These are phyloP conservation scores for Pogonocherus hispidulus DNA, from an alignment of 2,888 invertebrate genomes.

Conservation along the genomic window DNA sequence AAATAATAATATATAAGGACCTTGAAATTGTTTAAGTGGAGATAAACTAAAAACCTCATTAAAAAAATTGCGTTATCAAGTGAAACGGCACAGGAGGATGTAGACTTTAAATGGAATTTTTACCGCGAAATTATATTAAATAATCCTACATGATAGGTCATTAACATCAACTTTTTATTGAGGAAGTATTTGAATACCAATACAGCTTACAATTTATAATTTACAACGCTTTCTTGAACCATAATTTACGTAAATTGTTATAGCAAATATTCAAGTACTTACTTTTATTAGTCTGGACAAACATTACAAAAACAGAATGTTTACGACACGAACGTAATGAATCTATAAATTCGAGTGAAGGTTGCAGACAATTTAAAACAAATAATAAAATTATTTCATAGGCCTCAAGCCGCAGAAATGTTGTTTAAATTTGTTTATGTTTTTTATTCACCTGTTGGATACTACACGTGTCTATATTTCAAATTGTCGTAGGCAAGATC, in stretches of 20 bases:
- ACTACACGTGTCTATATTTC: no score
- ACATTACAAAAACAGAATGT: neutral
- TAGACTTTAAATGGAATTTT: slow-evolving; percentile 21
- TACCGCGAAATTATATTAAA: slow-evolving; percentile 19
- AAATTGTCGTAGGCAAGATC: no score
- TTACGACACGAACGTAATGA: neutral
- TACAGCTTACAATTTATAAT: slow-evolving; percentile 21
- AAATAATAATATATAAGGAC: slow-evolving; percentile 2
- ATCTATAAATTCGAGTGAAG: neutral
- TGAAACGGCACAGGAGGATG: neutral
- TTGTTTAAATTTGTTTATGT: neutral
- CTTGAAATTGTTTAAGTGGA: slow-evolving; percentile 10
- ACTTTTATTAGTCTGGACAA: neutral
- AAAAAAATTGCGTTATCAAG: slow-evolving; percentile 18
- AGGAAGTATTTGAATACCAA: slow-evolving; percentile 25
- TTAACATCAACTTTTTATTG: slow-evolving; percentile 23
- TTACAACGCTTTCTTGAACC: slow-evolving; percentile 10
- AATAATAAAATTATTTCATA: slow-evolving; percentile 1
- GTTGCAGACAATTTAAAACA: neutral
- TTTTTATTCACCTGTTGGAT: neutral
- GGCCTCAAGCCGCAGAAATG: neutral
- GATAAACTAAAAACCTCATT: slow-evolving; percentile 11
- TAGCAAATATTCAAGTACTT: slow-evolving; percentile 7
- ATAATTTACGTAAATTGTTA: slow-evolving; percentile 18
- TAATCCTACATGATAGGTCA: slow-evolving; percentile 22